Conservation (phyloP, 2,888 invertebrate species). For the Mythimna loreyi region DNA sequence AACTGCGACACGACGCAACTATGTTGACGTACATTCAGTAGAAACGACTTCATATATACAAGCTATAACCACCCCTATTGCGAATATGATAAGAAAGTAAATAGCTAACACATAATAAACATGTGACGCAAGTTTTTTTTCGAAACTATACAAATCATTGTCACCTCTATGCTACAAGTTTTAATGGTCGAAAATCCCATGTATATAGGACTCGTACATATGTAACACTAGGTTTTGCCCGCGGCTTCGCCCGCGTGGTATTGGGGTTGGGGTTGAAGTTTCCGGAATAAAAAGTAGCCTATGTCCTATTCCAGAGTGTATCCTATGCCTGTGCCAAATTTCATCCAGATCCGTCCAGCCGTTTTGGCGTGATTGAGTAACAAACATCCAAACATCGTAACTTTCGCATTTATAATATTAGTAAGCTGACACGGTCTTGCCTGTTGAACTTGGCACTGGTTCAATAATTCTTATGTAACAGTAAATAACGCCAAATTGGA, state of each 20-base stretch:
- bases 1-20: conserved; percentile 16
- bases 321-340: no score
- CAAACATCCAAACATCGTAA: no score
- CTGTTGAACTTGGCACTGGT: conserved; percentile 55
- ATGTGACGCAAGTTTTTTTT: neutral
- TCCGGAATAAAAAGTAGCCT: no score
- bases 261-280: no score
- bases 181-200: conserved; percentile 8
- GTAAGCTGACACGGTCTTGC: conserved; percentile 3
- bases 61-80: neutral
- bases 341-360: no score
- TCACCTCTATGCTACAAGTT: neutral
- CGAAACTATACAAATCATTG: conserved; percentile 11
- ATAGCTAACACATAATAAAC: neutral
- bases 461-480: conserved; percentile 50
- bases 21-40: conserved; percentile 16
- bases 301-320: no score
- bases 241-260: no score
- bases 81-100: neutral
- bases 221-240: no score
- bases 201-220: neutral
- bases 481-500: conserved; percentile 13
- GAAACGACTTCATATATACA: neutral
- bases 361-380: no score
- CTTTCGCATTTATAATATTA: no score